These are phyloP conservation scores for Blastobasis adustella DNA, from an alignment of 2,888 invertebrate species.

Conservation along the genomic window DNA sequence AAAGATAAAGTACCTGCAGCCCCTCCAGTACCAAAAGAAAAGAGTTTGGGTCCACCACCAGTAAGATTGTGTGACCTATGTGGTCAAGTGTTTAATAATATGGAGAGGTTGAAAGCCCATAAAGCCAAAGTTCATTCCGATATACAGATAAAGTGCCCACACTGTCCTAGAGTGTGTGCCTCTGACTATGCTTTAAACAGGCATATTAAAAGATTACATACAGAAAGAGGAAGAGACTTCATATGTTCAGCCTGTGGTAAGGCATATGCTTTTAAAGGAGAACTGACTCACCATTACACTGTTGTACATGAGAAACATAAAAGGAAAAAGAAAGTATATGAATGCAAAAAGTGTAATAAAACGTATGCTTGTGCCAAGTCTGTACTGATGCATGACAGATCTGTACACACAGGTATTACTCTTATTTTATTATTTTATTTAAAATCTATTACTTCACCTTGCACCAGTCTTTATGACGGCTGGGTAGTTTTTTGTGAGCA, in stretches of 20 bases:
- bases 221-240: slow-evolving; percentile 32
- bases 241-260: slow-evolving; percentile 51
- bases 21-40: background rate
- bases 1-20: background rate
- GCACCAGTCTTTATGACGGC: no score
- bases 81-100: slow-evolving; percentile 43
- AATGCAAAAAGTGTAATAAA: slow-evolving; percentile 58
- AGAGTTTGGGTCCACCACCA: background rate
- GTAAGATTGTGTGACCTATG: slow-evolving; percentile 50
- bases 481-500: no score
- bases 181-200: slow-evolving; percentile 43
- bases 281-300: slow-evolving; percentile 43
- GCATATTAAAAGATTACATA: slow-evolving; percentile 52
- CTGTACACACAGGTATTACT: slow-evolving; percentile 60
- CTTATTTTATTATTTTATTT: no score
- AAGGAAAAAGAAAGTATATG: slow-evolving; percentile 33
- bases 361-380: slow-evolving; percentile 55
- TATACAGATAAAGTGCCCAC: no score
- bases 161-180: slow-evolving; percentile 6
- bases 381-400: slow-evolving; percentile 58
- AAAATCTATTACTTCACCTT: no score
- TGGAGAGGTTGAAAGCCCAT: slow-evolving; percentile 39
- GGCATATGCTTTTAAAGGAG: slow-evolving; percentile 48
- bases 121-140: slow-evolving; percentile 39
- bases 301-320: slow-evolving; percentile 46